phyloP scores from a whole-genome alignment of 2,888 invertebrate genomes.

The Crocallis elinguaria region DNA sequence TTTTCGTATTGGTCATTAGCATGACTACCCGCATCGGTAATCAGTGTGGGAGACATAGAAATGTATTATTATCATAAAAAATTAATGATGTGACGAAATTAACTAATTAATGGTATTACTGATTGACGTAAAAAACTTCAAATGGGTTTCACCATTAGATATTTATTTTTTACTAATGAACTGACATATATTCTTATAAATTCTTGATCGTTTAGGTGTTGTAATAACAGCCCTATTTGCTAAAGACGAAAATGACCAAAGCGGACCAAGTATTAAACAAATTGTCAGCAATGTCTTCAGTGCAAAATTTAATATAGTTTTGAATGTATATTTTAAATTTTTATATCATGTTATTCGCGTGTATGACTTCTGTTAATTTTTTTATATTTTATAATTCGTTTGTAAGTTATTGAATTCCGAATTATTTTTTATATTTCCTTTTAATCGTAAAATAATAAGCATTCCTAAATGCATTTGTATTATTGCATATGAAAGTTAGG shows the following conservation, averaged over 20 bases:
- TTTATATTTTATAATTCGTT: constrained; percentile 23
- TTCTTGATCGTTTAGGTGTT: not conserved
- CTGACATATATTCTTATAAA: not conserved
- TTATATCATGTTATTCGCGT: not conserved
- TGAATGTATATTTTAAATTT: not conserved
- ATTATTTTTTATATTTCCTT: constrained; percentile 8
- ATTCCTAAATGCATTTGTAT: constrained; percentile 11
- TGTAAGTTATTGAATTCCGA: constrained; percentile 8
- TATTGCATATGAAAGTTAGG: not conserved
- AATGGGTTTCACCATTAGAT: no score
- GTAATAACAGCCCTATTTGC: not conserved
- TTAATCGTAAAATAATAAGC: not conserved
- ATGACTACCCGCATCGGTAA: no score
- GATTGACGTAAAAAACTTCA: no score
- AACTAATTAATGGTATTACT: no score
- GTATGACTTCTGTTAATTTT: not conserved
- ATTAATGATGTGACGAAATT: no score
- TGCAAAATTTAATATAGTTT: not conserved
- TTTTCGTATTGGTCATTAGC: not conserved
- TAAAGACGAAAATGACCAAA: constrained; percentile 19
- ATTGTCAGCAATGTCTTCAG: not conserved
- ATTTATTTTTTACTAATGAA: no score
- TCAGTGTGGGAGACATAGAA: not conserved
- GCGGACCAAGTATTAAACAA: constrained; percentile 24
- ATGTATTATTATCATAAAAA: no score